Base-by-base conservation (phyloP, 1,140 invertebrate genomes). In the Anastrepha obliqua region DNA sequence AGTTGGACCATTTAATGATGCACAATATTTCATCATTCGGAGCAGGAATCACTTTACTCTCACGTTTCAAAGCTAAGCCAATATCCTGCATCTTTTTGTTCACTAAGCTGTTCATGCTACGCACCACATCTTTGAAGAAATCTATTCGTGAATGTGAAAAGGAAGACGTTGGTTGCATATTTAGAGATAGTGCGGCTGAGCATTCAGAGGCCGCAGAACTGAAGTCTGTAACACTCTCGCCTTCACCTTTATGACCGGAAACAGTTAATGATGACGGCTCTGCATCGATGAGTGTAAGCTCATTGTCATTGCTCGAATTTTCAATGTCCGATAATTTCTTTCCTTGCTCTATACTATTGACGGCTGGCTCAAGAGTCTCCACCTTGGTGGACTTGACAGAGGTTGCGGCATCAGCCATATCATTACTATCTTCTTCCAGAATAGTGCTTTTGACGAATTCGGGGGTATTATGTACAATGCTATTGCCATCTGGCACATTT, bases 1-100 rank as follows among this genome's bases (percentile, higher is more conserved):
- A 91, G 59, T 92, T 91, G 0, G 90, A 89, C 93, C 93, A 93
- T 65, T 91, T 90, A 15, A 93, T 91, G 15, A 92, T 92, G 87
- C 91, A 92, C 0, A 93, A 87, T 3, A 93, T 93, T 86, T 93
- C 91, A 42, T 90, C 89, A 85, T 91, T 92, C n/a, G 92, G 92
- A 1, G 89, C 58, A 0, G 92, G 92, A 5, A 93, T 93, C 1
- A 92, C 90, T 67, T 93, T 92, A 62, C 90, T 92, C 29, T 93
- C 92, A 13, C 92, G 90, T 62, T 91, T 89, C 70, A 93, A 55
- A 1, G 92, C 92, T 88, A 91, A 60, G 47, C 92, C 92, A 51
- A 93, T 92, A 55, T 93, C 92, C 89, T 93, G 92, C 92, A 93
- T 93, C 64, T 93, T 93, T 44, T 92, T 92, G 87, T 91, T 92